phyloP scores from a whole-genome alignment of 2,113 vertebrate species.

The Semicossyphus pulcher region DNA sequence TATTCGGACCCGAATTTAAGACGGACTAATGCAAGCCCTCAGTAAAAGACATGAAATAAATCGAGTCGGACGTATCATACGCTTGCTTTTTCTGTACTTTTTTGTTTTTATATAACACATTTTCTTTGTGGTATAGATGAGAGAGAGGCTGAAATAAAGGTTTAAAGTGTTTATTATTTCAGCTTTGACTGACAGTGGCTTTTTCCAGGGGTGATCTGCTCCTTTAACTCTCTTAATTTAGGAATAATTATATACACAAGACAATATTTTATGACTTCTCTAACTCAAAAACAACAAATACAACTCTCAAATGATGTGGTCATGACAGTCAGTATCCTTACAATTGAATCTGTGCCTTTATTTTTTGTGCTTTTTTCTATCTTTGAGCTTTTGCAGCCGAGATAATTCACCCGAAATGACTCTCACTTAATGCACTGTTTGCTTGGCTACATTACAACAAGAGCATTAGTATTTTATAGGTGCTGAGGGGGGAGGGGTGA shows the following conservation, averaged over 20 bases:
- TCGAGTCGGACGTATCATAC: no score
- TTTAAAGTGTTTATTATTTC: background rate
- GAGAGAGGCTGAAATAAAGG: background rate
- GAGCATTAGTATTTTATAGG: slow-evolving; percentile 55
- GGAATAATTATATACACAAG: background rate
- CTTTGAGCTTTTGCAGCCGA: background rate
- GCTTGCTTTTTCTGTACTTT: no score
- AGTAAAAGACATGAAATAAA: background rate
- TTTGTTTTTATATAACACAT: no score
- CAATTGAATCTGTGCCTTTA: background rate
- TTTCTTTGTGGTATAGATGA: background rate
- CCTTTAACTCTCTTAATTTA: background rate
- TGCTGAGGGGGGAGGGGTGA: slow-evolving; percentile 17
- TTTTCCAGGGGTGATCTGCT: no score
- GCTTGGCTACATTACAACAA: slow-evolving; percentile 62
- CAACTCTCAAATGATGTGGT: no score
- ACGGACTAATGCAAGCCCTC: slow-evolving; percentile 8
- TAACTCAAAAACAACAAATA: no score
- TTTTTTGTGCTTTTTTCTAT: background rate
- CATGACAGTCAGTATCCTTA: background rate
- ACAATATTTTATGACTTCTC: background rate
- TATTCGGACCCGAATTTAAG: background rate
- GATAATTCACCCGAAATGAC: background rate
- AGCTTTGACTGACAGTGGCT: no score
- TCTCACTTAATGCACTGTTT: slow-evolving; percentile 41